Base-by-base conservation (phyloP, 1,140 invertebrate species). In the Drosophila sturtevanti region DNA sequence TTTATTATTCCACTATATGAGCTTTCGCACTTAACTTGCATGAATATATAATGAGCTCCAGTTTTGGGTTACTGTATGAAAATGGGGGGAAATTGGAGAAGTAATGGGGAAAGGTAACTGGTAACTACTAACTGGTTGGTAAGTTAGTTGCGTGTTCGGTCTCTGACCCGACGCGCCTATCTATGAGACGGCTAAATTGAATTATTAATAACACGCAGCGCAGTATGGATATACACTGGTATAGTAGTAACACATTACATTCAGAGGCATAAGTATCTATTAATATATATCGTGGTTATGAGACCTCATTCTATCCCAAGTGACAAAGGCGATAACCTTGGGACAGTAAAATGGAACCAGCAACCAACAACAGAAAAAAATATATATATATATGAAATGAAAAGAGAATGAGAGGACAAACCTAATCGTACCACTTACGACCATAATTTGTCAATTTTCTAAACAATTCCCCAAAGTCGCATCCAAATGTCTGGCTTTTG, bases 361-460 rank as follows among this genome's bases (percentile, higher is more conserved):
- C 73, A 68, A 65, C 9, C 44, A 14, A 61, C 73, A 68, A 65
- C 9, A 35, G 11, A 41, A 48, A 44, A 44, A 37, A n/a, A 52
- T 24, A 24, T 4, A 31, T 31, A 6, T 6, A 52, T n/a, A n/a
- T 16, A 16, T 10, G n/a, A 37, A 52, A 34, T 16, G 14, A 66
- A 59, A 61, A 56, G 41, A 51, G 52, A 64, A 21, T n/a, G n/a
- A 63, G 58, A 31, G 34, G 35, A 59, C 21, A 34, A 56, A 63
- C 82, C 79, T 89, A 87, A 87, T 82, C 84, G 84, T 72, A 75
- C 76, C 84, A 89, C 82, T 87, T 89, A 87, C 65, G 76, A 72
- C 62, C 72, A 79, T 89, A 89, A 87, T 87, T 87, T 89, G 82
- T 89, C 82, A 89, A 89, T 87, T 87, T 87, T 87, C 82, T 81